These are phyloP conservation scores for Crocodylus rhombifer DNA, from an alignment of 2,797 vertebrate species.

Conservation along the genomic window DNA sequence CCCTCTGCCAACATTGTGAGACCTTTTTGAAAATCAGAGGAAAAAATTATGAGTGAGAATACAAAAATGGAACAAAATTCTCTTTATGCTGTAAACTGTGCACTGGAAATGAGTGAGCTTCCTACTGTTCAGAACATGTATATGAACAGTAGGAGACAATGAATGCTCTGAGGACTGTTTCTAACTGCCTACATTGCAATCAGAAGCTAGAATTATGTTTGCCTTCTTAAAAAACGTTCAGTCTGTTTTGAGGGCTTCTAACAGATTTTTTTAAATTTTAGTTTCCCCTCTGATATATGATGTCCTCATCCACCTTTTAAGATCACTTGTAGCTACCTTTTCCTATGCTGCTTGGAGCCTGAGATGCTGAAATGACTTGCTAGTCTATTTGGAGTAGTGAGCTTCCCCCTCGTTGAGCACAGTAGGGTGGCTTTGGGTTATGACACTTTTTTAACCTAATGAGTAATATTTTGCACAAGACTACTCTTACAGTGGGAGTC, in stretches of 20 bases:
- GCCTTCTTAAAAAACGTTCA: neutral
- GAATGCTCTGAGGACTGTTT: constrained; percentile 54
- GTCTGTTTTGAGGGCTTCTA: neutral
- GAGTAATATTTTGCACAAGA: neutral
- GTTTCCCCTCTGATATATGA: constrained; percentile 14
- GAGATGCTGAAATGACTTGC: neutral
- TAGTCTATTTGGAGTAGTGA: neutral
- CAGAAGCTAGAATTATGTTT: constrained; percentile 42
- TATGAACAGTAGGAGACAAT: constrained; percentile 68
- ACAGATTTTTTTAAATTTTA: constrained; percentile 17
- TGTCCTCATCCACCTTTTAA: constrained; percentile 12
- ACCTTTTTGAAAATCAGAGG: constrained; percentile 66
- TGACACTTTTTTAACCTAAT: neutral
- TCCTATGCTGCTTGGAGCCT: neutral
- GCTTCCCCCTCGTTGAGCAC: neutral
- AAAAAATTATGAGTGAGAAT: constrained; percentile 61
- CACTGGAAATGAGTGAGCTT: constrained; percentile 41
- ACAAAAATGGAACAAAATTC: constrained; percentile 65
- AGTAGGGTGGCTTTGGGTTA: neutral
- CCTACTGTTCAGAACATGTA: constrained; percentile 59
- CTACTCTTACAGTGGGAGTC: neutral
- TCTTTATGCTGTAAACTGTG: constrained; percentile 56
- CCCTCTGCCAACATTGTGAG: constrained; percentile 61
- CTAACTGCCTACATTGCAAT: constrained; percentile 52
- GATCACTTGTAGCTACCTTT: neutral